A percentile compares a stretch with the other conserved stretches of the same genome.
Evolutionary conservation across 2,888 invertebrate species (phyloP).

Genomic region (Chironomus riparius): DNA sequence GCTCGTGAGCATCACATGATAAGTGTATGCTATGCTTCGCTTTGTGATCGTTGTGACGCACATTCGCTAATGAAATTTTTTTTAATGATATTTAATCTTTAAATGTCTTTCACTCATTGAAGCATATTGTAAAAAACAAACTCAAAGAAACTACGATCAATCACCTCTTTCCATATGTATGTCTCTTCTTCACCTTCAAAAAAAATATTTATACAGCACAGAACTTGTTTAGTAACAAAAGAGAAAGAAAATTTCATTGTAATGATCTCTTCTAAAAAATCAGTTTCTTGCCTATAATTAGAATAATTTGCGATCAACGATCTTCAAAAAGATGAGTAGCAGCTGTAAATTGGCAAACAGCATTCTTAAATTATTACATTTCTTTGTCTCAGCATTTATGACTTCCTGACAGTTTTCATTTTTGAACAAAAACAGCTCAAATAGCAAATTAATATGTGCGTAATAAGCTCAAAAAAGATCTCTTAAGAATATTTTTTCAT

Average conservation of each 20-base stretch:
- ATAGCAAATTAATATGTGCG: too few relatives aligned
- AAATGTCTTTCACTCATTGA: too few relatives aligned
- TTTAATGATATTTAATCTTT: background rate
- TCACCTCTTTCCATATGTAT: background rate
- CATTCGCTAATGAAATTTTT: background rate
- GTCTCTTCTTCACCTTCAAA: background rate
- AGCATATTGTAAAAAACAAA: too few relatives aligned
- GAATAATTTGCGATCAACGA: background rate
- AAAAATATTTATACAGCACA: background rate
- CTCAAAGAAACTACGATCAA: background rate
- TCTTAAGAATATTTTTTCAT: too few relatives aligned
- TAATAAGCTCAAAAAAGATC: too few relatives aligned
- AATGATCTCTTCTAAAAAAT: too few relatives aligned
- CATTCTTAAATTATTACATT: background rate
- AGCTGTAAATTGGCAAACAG: background rate
- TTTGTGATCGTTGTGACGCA: background rate
- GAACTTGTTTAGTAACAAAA: background rate
- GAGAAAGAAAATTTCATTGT: background rate
- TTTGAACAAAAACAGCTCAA: too few relatives aligned
- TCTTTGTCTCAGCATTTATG: constrained; percentile 2
- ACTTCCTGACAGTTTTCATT: background rate
- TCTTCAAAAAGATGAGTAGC: background rate
- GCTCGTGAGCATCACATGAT: background rate
- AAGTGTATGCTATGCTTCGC: background rate
- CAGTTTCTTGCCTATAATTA: background rate